A percentile compares a stretch with the other conserved stretches of the same genome.
phyloP scores from a whole-genome alignment of 2,113 vertebrate species.

The Pao palembangensis region DNA sequence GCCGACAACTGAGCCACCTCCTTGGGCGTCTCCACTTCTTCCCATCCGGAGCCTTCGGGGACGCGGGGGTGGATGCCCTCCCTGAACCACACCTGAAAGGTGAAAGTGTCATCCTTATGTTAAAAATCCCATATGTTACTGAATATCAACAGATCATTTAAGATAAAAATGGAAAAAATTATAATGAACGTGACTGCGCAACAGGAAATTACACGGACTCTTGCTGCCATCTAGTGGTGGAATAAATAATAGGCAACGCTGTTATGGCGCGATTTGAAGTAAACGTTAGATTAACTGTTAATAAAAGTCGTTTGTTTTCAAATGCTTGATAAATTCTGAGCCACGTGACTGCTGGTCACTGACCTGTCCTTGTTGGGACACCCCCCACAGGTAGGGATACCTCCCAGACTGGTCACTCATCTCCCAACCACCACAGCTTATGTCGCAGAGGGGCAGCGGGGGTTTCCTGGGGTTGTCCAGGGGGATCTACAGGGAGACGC shows the following conservation, averaged over 20 bases:
- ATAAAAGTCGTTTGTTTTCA: too few species aligned
- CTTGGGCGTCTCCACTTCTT: slow-evolving; percentile 80
- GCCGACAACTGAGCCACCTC: slow-evolving; percentile 92
- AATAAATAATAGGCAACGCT: background rate
- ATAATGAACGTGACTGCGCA: background rate
- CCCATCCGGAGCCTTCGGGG: slow-evolving; percentile 89
- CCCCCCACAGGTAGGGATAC: slow-evolving; percentile 88
- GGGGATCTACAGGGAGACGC: slow-evolving; percentile 59
- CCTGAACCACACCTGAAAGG: slow-evolving; percentile 88
- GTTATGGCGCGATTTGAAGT: too few species aligned
- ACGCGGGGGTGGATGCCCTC: slow-evolving; percentile 86
- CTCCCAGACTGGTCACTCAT: slow-evolving; percentile 84
- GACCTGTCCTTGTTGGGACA: slow-evolving; percentile 94
- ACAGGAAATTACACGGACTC: slow-evolving; percentile 9
- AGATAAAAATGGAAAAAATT: background rate
- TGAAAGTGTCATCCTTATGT: background rate
- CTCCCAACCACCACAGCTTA: slow-evolving; percentile 92
- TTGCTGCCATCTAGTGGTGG: slow-evolving; percentile 63
- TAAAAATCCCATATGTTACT: too few species aligned
- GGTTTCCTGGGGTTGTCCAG: slow-evolving; percentile 73
- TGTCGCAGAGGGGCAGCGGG: slow-evolving; percentile 85
- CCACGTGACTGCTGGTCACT: slow-evolving; percentile 6
- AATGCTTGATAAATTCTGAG: background rate
- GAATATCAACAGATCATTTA: too few species aligned
- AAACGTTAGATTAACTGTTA: too few species aligned